Conservation (phyloP, 2,113 vertebrate genomes). For the Spheniscus mendiculus region DNA sequence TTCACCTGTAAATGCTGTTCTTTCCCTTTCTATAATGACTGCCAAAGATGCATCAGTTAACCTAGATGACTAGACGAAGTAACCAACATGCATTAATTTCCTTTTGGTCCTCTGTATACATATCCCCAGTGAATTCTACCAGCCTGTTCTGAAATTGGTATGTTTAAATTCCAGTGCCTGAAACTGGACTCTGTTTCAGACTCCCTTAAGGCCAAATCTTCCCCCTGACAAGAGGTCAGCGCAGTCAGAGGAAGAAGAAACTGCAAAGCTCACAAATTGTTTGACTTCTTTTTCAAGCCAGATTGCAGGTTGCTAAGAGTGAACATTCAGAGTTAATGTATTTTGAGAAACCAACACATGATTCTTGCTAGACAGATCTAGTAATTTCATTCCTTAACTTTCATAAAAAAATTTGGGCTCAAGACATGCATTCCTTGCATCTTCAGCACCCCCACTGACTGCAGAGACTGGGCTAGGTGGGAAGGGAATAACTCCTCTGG, state of each 20-base stretch:
- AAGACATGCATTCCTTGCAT: not conserved
- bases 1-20: not conserved
- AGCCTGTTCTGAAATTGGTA: not conserved
- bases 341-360: conserved; percentile 15
- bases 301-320: not conserved
- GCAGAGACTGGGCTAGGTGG: not conserved
- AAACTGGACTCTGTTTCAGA: not conserved
- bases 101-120: not conserved
- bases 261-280: not conserved
- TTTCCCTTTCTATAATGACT: not conserved
- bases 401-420: not conserved
- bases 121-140: not conserved
- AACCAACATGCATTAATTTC: not conserved
- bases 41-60: conserved; percentile 33
- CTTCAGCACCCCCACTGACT: not conserved
- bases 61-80: not conserved
- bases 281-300: not conserved
- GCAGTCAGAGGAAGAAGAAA: not conserved
- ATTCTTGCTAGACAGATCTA: not conserved
- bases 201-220: conserved; percentile 3
- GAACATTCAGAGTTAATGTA: conserved; percentile 1
- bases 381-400: not conserved
- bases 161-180: not conserved
- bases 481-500: not conserved
- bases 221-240: not conserved